These are phyloP conservation scores for Heliconius himera DNA, from an alignment of 1,140 invertebrate species.

Conservation along the genomic window DNA sequence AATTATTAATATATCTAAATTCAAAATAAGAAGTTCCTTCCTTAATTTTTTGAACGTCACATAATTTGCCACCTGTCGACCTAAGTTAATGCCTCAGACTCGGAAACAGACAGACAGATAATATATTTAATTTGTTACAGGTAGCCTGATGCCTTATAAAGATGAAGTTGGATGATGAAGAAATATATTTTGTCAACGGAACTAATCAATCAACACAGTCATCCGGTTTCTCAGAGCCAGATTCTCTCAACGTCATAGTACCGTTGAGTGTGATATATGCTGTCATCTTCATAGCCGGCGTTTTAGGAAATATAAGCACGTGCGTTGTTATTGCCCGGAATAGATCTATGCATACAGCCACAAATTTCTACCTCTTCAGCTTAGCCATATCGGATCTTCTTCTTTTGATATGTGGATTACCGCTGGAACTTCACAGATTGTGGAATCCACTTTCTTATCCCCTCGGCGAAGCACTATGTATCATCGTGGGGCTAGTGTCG, in stretches of 20 bases:
- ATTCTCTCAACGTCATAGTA: constrained; percentile 82
- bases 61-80: no score
- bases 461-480: constrained; percentile 89
- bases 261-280: constrained; percentile 87
- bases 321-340: constrained; percentile 92
- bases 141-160: constrained; percentile 44
- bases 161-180: constrained; percentile 55
- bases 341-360: constrained; percentile 91
- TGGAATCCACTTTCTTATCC: constrained; percentile 90
- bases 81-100: no score
- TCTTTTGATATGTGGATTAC: constrained; percentile 88
- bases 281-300: constrained; percentile 90
- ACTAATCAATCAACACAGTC: constrained; percentile 55
- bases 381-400: constrained; percentile 94
- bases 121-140: constrained; percentile 51
- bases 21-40: no score
- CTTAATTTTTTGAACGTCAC: no score
- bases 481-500: constrained; percentile 87
- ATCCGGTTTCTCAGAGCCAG: constrained; percentile 60
- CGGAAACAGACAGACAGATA: no score
- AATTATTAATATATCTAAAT: no score
- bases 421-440: constrained; percentile 90
- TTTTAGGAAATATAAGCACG: constrained; percentile 92
- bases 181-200: constrained; percentile 48
- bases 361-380: constrained; percentile 94